Percentiles rank a stretch among this genome's conserved stretches.
phyloP scores from a whole-genome alignment of 2,113 vertebrate species.

The Poicephalus meyeri region DNA sequence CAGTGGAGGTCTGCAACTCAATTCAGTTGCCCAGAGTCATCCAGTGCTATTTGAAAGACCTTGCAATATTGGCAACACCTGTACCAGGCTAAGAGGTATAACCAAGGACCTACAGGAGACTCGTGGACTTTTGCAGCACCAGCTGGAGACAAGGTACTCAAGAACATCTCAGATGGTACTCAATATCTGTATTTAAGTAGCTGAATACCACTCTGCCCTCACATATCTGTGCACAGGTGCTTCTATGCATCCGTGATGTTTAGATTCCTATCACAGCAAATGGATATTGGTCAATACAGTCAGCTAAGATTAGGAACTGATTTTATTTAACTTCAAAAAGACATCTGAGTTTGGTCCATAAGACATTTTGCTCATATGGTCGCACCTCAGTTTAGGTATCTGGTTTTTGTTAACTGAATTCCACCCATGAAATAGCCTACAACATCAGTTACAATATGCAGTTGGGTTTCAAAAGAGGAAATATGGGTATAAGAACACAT shows the following conservation, averaged over 20 bases:
- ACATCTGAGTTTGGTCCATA: not conserved
- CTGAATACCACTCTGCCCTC: not conserved
- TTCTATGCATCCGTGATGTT: not conserved
- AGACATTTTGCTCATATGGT: not conserved
- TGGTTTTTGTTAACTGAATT: not conserved
- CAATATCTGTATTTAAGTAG: not conserved
- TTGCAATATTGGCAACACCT: not conserved
- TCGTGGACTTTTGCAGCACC: not conserved
- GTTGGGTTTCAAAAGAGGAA: not conserved
- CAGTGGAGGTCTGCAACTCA: not conserved
- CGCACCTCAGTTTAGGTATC: not conserved
- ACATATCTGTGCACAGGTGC: not conserved
- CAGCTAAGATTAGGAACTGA: not conserved
- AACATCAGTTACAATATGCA: not conserved
- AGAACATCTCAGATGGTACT: not conserved
- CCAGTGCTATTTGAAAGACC: not conserved
- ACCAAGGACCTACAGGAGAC: not conserved
- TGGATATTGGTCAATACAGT: not conserved
- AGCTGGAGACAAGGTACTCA: not conserved
- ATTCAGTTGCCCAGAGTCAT: not conserved
- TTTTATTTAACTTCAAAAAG: not conserved
- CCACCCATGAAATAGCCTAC: not conserved
- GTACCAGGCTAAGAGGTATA: not conserved
- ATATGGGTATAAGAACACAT: not conserved
- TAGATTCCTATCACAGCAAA: not conserved